These are phyloP conservation scores for Thunnus maccoyii DNA, from an alignment of 2,113 vertebrate genomes.

Conservation along the genomic window DNA sequence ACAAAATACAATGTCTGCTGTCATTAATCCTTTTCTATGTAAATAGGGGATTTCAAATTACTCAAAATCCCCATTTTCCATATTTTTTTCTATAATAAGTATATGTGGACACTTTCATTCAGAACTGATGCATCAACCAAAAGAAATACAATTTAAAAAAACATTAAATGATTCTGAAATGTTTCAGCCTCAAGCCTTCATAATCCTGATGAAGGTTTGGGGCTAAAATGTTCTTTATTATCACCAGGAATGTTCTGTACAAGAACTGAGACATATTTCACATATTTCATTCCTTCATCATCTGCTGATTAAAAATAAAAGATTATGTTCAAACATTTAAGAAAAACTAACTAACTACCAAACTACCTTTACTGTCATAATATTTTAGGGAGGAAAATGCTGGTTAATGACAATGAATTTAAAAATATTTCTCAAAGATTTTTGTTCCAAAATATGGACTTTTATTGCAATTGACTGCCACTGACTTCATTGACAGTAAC, in stretches of 20 bases:
- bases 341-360: not conserved
- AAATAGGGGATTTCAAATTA: conserved; percentile 7
- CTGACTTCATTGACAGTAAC: not conserved
- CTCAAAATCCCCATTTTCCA: not conserved
- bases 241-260: not conserved
- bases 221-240: conserved; percentile 12
- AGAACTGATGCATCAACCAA: not conserved
- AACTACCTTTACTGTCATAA: no score
- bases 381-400: not conserved
- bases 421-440: no score
- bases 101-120: not conserved
- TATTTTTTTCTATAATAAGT: not conserved
- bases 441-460: not conserved
- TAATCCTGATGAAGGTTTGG: conserved; percentile 13
- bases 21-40: not conserved
- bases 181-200: conserved; percentile 23
- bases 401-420: not conserved
- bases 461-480: not conserved
- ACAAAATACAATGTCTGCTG: not conserved
- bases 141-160: not conserved
- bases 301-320: not conserved
- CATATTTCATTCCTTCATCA: not conserved
- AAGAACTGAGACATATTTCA: not conserved
- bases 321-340: not conserved
- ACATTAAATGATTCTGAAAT: conserved; percentile 15